phyloP scores from a whole-genome alignment of 2,113 vertebrate genomes.

The Pedionomus torquatus region DNA sequence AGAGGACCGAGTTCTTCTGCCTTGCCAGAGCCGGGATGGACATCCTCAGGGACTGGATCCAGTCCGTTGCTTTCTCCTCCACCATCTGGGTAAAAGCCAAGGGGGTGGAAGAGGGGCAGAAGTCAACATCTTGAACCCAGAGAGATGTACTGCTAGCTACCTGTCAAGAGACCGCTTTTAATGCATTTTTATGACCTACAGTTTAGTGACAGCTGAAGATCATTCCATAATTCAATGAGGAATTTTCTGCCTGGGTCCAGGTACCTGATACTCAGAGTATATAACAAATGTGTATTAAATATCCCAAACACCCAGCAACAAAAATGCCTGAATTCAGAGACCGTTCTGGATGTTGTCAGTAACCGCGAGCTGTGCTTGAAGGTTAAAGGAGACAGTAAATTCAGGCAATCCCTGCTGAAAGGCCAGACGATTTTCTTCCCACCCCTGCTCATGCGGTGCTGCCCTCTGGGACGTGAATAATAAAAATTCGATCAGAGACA shows the following conservation, averaged over 20 bases:
- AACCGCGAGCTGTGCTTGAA: not conserved
- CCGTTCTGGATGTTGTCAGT: not conserved
- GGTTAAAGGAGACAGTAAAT: not conserved
- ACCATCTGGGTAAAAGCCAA: constrained; percentile 20
- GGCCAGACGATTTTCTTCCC: not conserved
- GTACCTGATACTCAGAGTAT: not conserved
- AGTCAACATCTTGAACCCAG: not conserved
- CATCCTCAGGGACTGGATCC: constrained; percentile 29
- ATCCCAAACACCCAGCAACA: not conserved
- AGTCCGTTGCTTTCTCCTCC: not conserved
- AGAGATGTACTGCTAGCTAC: too few species aligned
- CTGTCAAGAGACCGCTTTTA: not conserved
- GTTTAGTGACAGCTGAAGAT: not conserved
- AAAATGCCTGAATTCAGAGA: not conserved
- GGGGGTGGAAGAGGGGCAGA: not conserved
- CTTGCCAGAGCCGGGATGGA: not conserved
- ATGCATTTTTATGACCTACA: not conserved
- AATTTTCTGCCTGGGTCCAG: not conserved
- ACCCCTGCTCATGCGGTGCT: not conserved
- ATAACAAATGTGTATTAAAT: not conserved
- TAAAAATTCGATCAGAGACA: too few species aligned
- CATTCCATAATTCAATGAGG: not conserved
- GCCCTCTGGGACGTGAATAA: too few species aligned
- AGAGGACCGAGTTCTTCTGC: not conserved
- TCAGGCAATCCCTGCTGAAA: not conserved